These are phyloP conservation scores for Drosophila kepulauana DNA, from an alignment of 1,140 invertebrate genomes.

Conservation along the genomic window DNA sequence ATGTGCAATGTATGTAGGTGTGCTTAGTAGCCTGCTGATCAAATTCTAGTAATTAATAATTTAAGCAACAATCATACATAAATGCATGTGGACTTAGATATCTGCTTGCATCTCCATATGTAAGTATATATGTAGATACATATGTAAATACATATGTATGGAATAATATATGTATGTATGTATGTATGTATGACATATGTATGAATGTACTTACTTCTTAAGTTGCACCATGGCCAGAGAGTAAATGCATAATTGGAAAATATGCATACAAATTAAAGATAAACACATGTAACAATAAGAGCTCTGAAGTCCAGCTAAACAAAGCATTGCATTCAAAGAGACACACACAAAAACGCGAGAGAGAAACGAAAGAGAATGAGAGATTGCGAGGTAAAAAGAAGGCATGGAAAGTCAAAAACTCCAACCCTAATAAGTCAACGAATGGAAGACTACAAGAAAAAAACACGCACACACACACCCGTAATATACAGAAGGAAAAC, in stretches of 20 bases:
- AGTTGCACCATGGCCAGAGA: neutral
- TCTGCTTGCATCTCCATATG: neutral
- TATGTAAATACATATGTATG: neutral
- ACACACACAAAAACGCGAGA: slow-evolving; percentile 16
- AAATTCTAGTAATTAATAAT: slow-evolving; percentile 10
- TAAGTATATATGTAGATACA: neutral
- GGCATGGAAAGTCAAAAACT: slow-evolving; percentile 72
- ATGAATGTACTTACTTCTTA: slow-evolving; percentile 1
- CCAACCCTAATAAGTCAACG: slow-evolving; percentile 79
- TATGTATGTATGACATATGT: neutral
- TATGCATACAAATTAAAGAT: slow-evolving; percentile 69
- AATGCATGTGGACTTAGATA: neutral
- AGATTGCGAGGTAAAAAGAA: slow-evolving; percentile 62
- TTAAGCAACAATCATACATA: neutral
- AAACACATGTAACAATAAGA: slow-evolving; percentile 77
- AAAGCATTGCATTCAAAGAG: slow-evolving; percentile 71
- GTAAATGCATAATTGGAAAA: slow-evolving; percentile 65
- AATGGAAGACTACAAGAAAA: slow-evolving; percentile 73
- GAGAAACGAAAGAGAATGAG: slow-evolving; percentile 47
- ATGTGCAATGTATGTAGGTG: neutral
- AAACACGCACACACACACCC: slow-evolving; percentile 25
- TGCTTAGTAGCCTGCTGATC: slow-evolving; percentile 15
- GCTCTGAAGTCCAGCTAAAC: slow-evolving; percentile 71
- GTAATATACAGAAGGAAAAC: slow-evolving; percentile 40
- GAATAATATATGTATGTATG: neutral